Evolutionary conservation across 1,140 invertebrate species (phyloP), one percentile per base, ranked within the genome.

Genomic region (Procambarus virginalis): DNA sequence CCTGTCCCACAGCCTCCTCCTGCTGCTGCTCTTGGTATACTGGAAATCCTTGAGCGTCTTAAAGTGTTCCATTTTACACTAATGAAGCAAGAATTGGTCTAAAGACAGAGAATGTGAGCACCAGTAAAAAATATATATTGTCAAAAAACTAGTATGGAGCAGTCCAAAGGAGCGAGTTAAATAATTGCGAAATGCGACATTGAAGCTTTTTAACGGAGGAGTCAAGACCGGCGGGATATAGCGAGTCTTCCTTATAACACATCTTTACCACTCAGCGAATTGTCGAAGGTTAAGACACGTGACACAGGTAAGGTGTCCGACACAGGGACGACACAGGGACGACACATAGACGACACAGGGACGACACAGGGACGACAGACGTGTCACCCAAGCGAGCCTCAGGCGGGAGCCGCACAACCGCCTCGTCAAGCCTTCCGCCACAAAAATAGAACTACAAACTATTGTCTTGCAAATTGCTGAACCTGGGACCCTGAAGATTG

Each of bases 381-480:
- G 64, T 17, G 12, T 68, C 64, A 68, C 12, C 3, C 64, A 68
- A 68, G 5, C 2, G 12, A 68, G 64, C 17, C 9, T 68, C 3
- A 20, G 64, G 45, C 48, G 46, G 46, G 20, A 20, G 20, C 46
- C 46, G 77, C 8, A n/a, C 12, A 48, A 48, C 46, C 77, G 49
- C 77, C 46, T 8, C 46, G 20, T 10, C 81, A 20, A 83, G 34
- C 45, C 60, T 73, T 73, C 64, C 68, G 45, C 48, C 82, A 49
- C 48, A 51, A 73, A 73, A 68, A 14, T n/a, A 49, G 45, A 73
- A 48, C 82, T 73, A 84, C 82, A 84, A n/a, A 84, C 73, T 84
- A 84, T 84, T 84, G 49, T 84, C 68, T 84, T 84, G 82, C 82
- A 84, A 84, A 84, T 84, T 60, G 48, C 64, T 73, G 82, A 84